Evolutionary conservation across 2,888 invertebrate species (phyloP).

Genomic region (Nebria brevicollis): DNA sequence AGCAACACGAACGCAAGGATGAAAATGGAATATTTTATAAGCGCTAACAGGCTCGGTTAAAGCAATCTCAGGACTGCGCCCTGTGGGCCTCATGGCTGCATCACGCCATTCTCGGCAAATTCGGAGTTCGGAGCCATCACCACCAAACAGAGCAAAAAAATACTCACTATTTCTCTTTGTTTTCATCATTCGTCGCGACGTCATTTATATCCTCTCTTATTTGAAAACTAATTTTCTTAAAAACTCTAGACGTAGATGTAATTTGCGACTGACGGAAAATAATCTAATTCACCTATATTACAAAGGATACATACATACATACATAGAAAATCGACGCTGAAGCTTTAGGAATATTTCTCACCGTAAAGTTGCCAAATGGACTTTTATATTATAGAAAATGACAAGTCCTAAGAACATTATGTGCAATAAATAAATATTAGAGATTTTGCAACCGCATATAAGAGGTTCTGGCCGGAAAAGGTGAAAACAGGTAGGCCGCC

Average conservation of each 20-base stretch:
- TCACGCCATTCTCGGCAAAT: neutral
- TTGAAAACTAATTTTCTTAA: too few relatives aligned
- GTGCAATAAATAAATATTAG: constrained; percentile 18
- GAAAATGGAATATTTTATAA: constrained; percentile 45
- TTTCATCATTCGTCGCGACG: too few relatives aligned
- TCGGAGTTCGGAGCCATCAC: neutral
- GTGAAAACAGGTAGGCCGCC: constrained; percentile 3
- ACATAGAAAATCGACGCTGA: too few relatives aligned
- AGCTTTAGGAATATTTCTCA: too few relatives aligned
- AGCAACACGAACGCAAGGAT: constrained; percentile 6
- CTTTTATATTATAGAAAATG: neutral
- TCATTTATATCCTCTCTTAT: too few relatives aligned
- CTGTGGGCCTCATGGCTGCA: neutral
- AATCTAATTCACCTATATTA: too few relatives aligned
- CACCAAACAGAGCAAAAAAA: constrained; percentile 19
- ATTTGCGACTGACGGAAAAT: too few relatives aligned
- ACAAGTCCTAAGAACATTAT: neutral
- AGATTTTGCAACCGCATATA: neutral
- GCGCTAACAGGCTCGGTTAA: constrained; percentile 42
- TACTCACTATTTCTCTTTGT: constrained; percentile 32
- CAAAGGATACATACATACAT: too few relatives aligned
- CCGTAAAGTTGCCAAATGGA: neutral
- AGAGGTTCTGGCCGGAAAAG: neutral
- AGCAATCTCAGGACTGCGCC: constrained; percentile 30
- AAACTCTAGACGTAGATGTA: too few relatives aligned